Base-by-base conservation (phyloP, 2,113 vertebrate species). In the Speoplatyrhinus poulsoni region DNA sequence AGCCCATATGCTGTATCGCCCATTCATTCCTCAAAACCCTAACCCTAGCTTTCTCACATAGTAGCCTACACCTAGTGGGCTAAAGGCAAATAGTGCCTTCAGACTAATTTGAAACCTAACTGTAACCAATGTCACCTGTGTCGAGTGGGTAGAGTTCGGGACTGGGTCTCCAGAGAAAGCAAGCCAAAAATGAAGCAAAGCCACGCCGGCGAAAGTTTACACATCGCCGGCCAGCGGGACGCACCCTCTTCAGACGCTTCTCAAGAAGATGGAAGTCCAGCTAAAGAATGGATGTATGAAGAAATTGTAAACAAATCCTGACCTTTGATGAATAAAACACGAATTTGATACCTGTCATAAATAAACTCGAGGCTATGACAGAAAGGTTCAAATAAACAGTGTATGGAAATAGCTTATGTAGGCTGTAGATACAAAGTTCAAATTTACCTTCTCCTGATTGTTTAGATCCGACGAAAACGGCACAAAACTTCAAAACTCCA, bases 111-210 rank as follows among this genome's bases (percentile, higher is more conserved):
- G 36, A 41, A 41, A 41, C 36, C 36, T 41, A 1, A 41, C 36
- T 41, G 36, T 41, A 41, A 26, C 26, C 26, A 41, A 41, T 41
- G 5, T 8, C 36, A 41, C 36, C 36, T 41, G 36, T 41, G 36
- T 7, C 36, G 9, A 11, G 49, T 77, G 36, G 71, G 73, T 46
- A 72, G 63, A 48, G 62, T 68, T 41, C 67, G 67, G 60, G 77
- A 54, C 69, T 81, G 83, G 67, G 81, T 60, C 66, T 89, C 82
- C 71, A 85, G 57, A 62, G 85, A 67, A 56, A 90, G 63, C 69
- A 89, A 61, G 63, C 82, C 65, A 71, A 90, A 78, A 76, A 90
- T 62, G 72, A 88, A 54, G 41, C 78, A 91, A 65, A 87, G 56
- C 82, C 85, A 87, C 47, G 76, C 74, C 62, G 81, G 68, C 54